Base-by-base conservation (phyloP, 2,797 vertebrate genomes). In the Tapirus indicus region DNA sequence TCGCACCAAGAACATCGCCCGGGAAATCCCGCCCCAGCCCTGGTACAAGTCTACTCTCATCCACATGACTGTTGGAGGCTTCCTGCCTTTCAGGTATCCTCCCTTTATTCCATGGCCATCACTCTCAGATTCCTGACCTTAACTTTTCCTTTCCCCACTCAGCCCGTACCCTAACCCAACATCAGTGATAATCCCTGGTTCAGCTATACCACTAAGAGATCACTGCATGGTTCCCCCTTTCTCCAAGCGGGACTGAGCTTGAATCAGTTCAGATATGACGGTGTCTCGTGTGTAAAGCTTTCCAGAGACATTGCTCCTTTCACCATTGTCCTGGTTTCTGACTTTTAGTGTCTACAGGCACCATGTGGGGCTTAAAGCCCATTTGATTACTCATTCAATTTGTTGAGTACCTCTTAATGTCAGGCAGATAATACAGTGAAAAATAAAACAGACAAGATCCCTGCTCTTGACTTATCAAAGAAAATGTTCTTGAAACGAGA, bases 31-130 rank as follows among this genome's bases (percentile, higher is more conserved):
- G 0, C 35, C 98, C 10, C 99, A 99, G 98, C 99, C 99, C 49
- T 99, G 99, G 99, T 99, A 99, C 99, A 99, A 99, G 94, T 99
- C 99, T 95, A 98, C 99, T 0, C 98, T 99, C 0, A 99, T 99
- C 38, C 99, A 99, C 98, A 99, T 99, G 99, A 99, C 99, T 94
- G 99, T 99, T 2, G 99, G 99, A 0, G 99, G 99, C 94, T 99
- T 99, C 98, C 98, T 99, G 77, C 99, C 99, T n/a, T 99, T 99
- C 99, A 99, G 99, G 99, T 99, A 98, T 35, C 49, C 35, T 49
- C 47, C 12, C 47, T 62, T 88, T 66, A 41, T 64, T 41, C 44
- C n/a, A 9, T 16, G 32, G 35, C 66, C 78, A 35, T 91, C 54
- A 74, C 32, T 82, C 32, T 90, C 18, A 27, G 41, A 5, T 38